Conservation (phyloP, 2,797 vertebrate species). For the Tenualosa ilisha region DNA sequence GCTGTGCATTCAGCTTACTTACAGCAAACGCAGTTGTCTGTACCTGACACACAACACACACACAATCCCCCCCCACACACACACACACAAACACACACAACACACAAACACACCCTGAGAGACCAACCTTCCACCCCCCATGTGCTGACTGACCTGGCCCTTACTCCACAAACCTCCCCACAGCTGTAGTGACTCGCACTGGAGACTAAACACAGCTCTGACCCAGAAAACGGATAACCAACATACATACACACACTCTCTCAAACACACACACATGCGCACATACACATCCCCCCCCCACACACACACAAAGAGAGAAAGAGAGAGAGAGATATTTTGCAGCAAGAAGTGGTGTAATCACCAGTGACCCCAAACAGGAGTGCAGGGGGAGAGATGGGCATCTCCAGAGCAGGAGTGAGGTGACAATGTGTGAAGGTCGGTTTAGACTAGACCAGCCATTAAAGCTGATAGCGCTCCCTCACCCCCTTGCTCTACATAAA, state of each 20-base stretch:
- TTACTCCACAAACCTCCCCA: background rate
- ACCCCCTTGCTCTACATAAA: background rate
- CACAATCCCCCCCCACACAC: constrained; percentile 18
- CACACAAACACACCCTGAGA: constrained; percentile 32
- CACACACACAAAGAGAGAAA: background rate
- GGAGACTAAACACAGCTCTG: constrained; percentile 62
- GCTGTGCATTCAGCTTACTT: too few species aligned
- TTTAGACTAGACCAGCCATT: constrained; percentile 5
- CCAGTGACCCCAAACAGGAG: background rate
- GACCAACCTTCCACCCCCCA: constrained; percentile 1
- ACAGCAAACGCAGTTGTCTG: too few species aligned
- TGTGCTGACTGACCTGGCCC: background rate
- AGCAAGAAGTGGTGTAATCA: background rate
- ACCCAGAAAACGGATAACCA: background rate
- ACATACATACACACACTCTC: background rate
- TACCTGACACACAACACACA: constrained; percentile 28
- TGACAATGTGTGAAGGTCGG: background rate
- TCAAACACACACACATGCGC: background rate
- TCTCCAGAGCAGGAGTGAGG: background rate
- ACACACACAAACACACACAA: constrained; percentile 27
- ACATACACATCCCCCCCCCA: background rate
- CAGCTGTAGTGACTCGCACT: constrained; percentile 46
- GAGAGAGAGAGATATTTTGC: background rate
- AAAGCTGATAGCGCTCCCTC: background rate
- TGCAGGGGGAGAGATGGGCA: background rate